These are phyloP conservation scores for Drosophila merina DNA, from an alignment of 2,888 invertebrate genomes.

Conservation along the genomic window DNA sequence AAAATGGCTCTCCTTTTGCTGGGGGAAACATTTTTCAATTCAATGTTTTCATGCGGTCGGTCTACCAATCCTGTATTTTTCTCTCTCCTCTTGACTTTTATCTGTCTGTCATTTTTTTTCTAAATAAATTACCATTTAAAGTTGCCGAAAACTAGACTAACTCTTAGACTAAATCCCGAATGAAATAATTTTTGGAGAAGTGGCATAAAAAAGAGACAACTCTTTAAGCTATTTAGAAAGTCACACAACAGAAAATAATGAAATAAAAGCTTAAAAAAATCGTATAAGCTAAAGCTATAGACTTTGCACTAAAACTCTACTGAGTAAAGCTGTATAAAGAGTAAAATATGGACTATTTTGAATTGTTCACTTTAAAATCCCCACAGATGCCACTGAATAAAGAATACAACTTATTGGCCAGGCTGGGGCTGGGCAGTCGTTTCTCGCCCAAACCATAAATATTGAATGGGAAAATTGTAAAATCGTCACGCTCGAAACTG, in stretches of 20 bases:
- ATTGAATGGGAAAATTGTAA: constrained; percentile 38
- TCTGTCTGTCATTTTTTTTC: too few relatives aligned
- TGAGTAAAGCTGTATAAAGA: background rate
- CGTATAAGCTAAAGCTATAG: background rate
- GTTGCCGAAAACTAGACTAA: background rate
- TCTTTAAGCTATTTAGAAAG: background rate
- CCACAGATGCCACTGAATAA: constrained; percentile 11
- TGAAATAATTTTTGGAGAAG: background rate
- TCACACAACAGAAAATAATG: background rate
- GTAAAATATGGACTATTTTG: background rate
- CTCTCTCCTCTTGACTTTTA: background rate
- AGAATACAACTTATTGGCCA: constrained; percentile 16
- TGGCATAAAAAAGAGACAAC: background rate
- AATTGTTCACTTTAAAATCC: constrained; percentile 5
- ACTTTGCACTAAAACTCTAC: background rate
- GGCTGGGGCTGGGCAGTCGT: background rate
- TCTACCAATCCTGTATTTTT: background rate
- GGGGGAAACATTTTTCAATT: constrained; percentile 69
- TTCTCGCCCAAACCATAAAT: constrained; percentile 25
- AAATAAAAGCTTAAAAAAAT: background rate
- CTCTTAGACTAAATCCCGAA: background rate
- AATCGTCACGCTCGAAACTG: constrained; percentile 32
- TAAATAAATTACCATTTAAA: background rate
- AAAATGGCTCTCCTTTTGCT: constrained; percentile 46
- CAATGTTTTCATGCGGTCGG: constrained; percentile 33